Evolutionary conservation across 2,888 invertebrate genomes (phyloP).

Genomic region (Phasia obesa): DNA sequence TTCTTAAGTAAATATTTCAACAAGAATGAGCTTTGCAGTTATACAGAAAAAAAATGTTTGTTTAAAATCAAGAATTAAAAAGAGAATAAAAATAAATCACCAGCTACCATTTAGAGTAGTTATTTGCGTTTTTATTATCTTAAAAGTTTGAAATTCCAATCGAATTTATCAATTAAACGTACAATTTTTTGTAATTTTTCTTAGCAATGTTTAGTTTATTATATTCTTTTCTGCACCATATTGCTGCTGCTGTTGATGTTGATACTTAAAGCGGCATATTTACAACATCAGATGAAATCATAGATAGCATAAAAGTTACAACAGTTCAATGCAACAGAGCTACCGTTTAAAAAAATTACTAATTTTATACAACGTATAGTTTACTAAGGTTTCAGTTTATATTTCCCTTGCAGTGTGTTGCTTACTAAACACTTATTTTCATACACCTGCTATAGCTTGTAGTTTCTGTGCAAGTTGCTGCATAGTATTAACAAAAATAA

Average conservation of each 20-base stretch:
- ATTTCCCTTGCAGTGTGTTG: conserved; percentile 10
- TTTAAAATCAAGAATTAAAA: conserved; percentile 2
- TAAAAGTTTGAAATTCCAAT: conserved; percentile 72
- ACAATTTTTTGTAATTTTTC: conserved; percentile 69
- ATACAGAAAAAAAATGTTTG: conserved; percentile 3
- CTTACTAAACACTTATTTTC: conserved; percentile 17
- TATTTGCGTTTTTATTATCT: conserved; percentile 72
- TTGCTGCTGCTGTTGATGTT: conserved; percentile 46
- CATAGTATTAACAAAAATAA: not conserved
- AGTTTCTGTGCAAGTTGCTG: not conserved
- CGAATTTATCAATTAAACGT: conserved; percentile 73
- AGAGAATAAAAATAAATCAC: conserved; percentile 2
- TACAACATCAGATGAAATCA: conserved; percentile 71
- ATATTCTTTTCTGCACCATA: conserved; percentile 15
- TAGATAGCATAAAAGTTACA: conserved; percentile 68
- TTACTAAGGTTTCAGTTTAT: conserved; percentile 9
- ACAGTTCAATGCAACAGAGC: conserved; percentile 67
- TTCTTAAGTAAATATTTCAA: not conserved
- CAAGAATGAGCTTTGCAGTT: not conserved
- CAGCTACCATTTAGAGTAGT: conserved; percentile 62
- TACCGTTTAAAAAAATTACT: conserved; percentile 50
- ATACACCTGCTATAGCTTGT: conserved; percentile 65
- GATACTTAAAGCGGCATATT: conserved; percentile 68
- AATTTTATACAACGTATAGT: conserved; percentile 2
- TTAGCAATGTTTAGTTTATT: conserved; percentile 29